Conservation (phyloP, 1,140 invertebrate species). For the Temnothorax longispinosus region DNA sequence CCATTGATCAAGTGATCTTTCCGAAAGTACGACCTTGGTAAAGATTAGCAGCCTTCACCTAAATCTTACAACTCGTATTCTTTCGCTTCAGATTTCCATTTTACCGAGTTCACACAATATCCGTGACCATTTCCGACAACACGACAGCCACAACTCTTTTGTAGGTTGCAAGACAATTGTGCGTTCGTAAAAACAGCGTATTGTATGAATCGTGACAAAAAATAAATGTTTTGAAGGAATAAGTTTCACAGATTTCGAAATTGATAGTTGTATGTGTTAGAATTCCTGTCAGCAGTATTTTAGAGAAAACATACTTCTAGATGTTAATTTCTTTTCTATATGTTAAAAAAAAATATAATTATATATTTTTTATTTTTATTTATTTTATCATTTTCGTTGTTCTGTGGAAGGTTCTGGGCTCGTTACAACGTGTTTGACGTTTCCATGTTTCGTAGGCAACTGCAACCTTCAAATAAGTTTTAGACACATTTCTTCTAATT, state of each 20-base stretch:
- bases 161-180: slow-evolving; percentile 54
- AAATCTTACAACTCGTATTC: slow-evolving; percentile 69
- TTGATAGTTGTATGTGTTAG: neutral
- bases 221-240: slow-evolving; percentile 1
- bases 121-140: slow-evolving; percentile 76
- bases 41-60: slow-evolving; percentile 71
- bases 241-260: neutral
- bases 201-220: neutral
- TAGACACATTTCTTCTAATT: slow-evolving; percentile 11
- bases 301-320: neutral
- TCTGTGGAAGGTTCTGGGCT: neutral
- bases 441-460: neutral
- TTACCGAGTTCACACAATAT: slow-evolving; percentile 68
- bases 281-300: neutral
- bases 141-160: slow-evolving; percentile 79
- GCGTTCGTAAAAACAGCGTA: neutral
- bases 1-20: slow-evolving; percentile 56
- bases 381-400: neutral
- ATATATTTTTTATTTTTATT: neutral
- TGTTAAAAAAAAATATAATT: neutral
- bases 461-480: neutral
- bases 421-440: neutral
- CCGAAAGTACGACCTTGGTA: neutral
- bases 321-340: neutral
- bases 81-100: slow-evolving; percentile 65